Evolutionary conservation across 2,888 invertebrate genomes (phyloP).

Genomic region (Acrobeloides nanus): DNA sequence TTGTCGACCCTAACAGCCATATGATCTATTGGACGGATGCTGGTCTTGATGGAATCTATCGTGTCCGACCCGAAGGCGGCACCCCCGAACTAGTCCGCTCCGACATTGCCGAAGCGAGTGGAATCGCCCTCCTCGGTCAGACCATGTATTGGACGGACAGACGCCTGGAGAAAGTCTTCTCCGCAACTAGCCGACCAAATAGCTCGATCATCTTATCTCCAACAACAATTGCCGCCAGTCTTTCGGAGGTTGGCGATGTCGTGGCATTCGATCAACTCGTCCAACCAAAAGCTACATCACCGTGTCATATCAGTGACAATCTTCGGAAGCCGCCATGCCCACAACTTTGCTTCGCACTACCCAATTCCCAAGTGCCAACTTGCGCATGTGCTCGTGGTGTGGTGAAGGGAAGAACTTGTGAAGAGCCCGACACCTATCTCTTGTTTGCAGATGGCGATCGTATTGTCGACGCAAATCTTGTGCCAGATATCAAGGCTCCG

Average conservation of each 20-base stretch:
- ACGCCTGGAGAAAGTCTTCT: slow-evolving; percentile 49
- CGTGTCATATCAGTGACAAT: slow-evolving; percentile 53
- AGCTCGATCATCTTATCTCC: slow-evolving; percentile 42
- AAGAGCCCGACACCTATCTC: slow-evolving; percentile 75
- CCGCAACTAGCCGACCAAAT: slow-evolving; percentile 40
- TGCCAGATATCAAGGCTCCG: slow-evolving; percentile 58
- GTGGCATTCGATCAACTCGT: slow-evolving; percentile 79
- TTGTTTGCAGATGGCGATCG: slow-evolving; percentile 89
- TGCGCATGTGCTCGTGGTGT: slow-evolving; percentile 90
- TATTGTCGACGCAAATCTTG: slow-evolving; percentile 79
- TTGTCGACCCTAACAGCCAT: slow-evolving; percentile 68
- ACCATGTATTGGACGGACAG: slow-evolving; percentile 52
- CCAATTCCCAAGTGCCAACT: slow-evolving; percentile 61
- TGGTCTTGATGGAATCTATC: slow-evolving; percentile 80
- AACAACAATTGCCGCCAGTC: slow-evolving; percentile 58
- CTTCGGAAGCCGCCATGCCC: slow-evolving; percentile 63
- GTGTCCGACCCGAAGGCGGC: slow-evolving; percentile 31
- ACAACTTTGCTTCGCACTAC: slow-evolving; percentile 88
- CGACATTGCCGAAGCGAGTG: slow-evolving; percentile 50
- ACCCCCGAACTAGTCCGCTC: slow-evolving; percentile 38
- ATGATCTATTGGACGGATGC: slow-evolving; percentile 97
- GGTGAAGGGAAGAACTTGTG: slow-evolving; percentile 58
- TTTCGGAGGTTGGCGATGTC: slow-evolving; percentile 79
- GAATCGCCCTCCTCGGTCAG: slow-evolving; percentile 39
- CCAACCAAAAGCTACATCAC: slow-evolving; percentile 64